phyloP scores from a whole-genome alignment of 92 coral and sea anemone species.

The Actinernus sp. region DNA sequence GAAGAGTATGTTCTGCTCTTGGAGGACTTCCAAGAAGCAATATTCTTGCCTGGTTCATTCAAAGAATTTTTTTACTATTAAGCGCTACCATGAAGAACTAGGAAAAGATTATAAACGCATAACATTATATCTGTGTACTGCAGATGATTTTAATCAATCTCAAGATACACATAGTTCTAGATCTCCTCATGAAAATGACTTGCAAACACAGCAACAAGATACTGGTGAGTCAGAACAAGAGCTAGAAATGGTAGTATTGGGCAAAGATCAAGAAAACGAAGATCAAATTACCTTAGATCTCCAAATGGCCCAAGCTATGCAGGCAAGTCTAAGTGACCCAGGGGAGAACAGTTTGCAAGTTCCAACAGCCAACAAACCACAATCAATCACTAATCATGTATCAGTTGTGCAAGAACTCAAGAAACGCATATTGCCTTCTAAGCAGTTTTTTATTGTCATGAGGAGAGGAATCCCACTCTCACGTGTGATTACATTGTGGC shows the following conservation, averaged over 20 bases:
- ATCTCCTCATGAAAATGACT: no score
- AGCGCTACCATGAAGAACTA: constrained; percentile 29
- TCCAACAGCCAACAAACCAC: no score
- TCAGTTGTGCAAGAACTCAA: constrained; percentile 10
- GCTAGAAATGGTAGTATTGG: not conserved
- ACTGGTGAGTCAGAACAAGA: no score
- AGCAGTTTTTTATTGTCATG: constrained; percentile 21
- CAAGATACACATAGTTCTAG: no score
- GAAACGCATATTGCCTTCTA: not conserved
- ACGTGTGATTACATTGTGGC: constrained; percentile 23
- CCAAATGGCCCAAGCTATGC: constrained; percentile 4
- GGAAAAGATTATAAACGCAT: constrained; percentile 42
- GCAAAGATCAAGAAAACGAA: no score
- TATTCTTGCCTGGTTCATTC: constrained; percentile 8
- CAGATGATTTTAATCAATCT: constrained; percentile 2
- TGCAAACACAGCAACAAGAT: no score
- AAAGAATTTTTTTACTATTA: constrained; percentile 34
- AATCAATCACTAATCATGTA: constrained; percentile 1
- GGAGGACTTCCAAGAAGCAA: constrained; percentile 25
- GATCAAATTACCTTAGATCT: not conserved
- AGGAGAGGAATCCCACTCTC: constrained; percentile 10
- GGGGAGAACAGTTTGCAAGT: no score
- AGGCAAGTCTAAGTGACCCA: no score
- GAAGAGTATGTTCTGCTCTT: constrained; percentile 18
- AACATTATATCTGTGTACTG: constrained; percentile 31